Evolutionary conservation across 2,888 invertebrate species (phyloP), one percentile per base, ranked within the genome.

Genomic region (Andrena haemorrhoa): DNA sequence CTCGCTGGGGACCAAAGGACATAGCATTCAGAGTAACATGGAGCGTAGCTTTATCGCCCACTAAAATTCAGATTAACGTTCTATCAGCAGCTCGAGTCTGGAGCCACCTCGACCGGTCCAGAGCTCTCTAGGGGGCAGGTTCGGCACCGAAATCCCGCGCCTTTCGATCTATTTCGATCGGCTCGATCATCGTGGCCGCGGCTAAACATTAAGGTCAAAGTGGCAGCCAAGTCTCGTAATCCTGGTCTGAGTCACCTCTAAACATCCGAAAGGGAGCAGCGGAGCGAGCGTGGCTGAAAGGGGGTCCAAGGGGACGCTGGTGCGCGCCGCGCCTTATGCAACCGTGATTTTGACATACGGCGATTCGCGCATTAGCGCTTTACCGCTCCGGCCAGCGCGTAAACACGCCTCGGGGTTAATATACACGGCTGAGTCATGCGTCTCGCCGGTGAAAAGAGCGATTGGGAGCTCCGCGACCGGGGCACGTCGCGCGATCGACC

Each of bases 281-380:
- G 33, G 66, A 33, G 56, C 71, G 49, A 6, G 53, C 41, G 64
- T 49, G 41, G 51, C 23, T 3, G 56, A 35, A 41, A 31, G 51
- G 53, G 76, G 49, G 60, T 20, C 69, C 56, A 60, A 51, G 71
- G 61, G 78, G 58, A 71, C 61, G 61, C 20, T n/a, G 29, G 33
- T 29, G 29, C n/a, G 16, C 33, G 2, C 33, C 10, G 1, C 41
- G 63, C 41, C 12, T 90, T 90, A 90, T 88, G 90, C 88, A 91
- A 90, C 83, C 79, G 81, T 85, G 87, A 89, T 90, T 91, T 90
- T 87, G 87, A 89, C 89, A 89, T 88, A 83, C 85, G 89, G 86
- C 83, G 81, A 82, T 60, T 72, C 73, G 84, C 70, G 41, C 41
- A 12, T 41, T 4, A 51, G 56, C 75, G 76, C 75, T 82, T 41